phyloP scores from a whole-genome alignment of 2,113 vertebrate species.

The Galbula dea region DNA sequence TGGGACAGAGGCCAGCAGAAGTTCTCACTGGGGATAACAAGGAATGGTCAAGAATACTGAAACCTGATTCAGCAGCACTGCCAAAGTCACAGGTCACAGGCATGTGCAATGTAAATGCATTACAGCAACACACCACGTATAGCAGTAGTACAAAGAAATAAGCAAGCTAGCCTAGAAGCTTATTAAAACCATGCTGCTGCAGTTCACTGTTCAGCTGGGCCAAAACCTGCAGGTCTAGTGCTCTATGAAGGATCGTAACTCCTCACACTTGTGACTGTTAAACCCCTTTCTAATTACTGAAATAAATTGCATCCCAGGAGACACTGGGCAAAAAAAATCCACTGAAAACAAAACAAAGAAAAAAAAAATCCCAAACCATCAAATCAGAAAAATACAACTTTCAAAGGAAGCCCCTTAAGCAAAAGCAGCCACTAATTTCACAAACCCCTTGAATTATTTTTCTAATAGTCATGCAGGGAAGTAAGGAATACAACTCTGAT shows the following conservation, averaged over 20 bases:
- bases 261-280: not conserved
- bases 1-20: not conserved
- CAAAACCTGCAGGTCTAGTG: not conserved
- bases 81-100: not conserved
- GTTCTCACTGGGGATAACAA: not conserved
- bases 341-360: not conserved
- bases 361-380: not conserved
- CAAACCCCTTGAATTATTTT: not conserved
- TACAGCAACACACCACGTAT: not conserved
- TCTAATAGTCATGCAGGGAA: not conserved
- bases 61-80: not conserved
- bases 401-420: not conserved
- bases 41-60: not conserved
- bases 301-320: not conserved
- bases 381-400: not conserved
- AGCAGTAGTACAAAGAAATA: not conserved
- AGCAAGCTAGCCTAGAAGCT: not conserved
- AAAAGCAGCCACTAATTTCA: not conserved
- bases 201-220: not conserved
- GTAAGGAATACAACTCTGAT: not conserved
- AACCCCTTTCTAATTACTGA: not conserved
- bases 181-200: not conserved
- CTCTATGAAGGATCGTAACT: not conserved
- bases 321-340: not conserved
- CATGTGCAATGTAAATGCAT: fast-evolving